Evolutionary conservation across 2,888 invertebrate genomes (phyloP), one percentile per base, ranked within the genome.

Genomic region (Folsomia candida): DNA sequence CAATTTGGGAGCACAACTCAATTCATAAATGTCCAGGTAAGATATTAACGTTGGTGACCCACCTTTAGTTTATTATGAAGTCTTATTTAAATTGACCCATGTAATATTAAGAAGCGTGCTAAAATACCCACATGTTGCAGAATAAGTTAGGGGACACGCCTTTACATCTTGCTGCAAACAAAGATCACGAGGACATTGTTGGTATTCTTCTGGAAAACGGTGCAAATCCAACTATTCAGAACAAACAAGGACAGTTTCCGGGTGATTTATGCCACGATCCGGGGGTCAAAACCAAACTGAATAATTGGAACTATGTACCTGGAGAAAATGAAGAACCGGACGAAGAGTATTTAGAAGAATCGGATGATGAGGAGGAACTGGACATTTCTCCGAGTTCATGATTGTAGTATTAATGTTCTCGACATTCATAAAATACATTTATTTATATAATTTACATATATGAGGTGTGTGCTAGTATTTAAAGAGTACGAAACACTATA

Each of bases 71-170:
- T 11, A 54, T 4, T 54, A 2, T 4, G 20, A 22, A 4, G 54
- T 54, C 4, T n/a, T n/a, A n/a, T n/a, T n/a, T n/a, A n/a, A n/a
- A 54, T 11, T 54, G 20, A 22, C 20, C 4, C 54, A 54, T 54
- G 2, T 54, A 14, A 18, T n/a, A n/a, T n/a, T n/a, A n/a, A n/a
- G n/a, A n/a, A n/a, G n/a, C n/a, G n/a, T 14, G 6, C 4, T 24
- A 61, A 6, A 22, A 58, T 58, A 22, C 20, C 11, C 11, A 20
- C 18, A 26, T 59, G 14, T 18, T 1, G 58, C 81, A 89, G 87
- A 89, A 89, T 81, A 88, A 88, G 82, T 83, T 89, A 75, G 89
- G 89, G 14, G 89, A 89, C 80, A 87, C 88, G 3, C 86, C 89
- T 1, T 81, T 89, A 28, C 89, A 89, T 80, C 84, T 86, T 14